Percentiles rank a stretch among this genome's conserved stretches.
Conservation (phyloP, 2,888 invertebrate species). For the Brachycybe producta region DNA sequence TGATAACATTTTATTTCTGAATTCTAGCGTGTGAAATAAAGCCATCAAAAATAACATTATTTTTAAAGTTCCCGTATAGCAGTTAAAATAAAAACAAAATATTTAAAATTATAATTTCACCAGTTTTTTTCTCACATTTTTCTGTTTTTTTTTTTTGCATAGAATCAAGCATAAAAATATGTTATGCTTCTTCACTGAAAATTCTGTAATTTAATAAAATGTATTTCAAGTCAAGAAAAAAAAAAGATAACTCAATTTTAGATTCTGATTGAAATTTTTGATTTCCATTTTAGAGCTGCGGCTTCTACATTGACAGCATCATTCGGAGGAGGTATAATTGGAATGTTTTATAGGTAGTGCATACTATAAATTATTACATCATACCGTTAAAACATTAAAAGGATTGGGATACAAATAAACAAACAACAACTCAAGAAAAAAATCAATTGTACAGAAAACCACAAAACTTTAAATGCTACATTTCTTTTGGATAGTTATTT, state of each 20-base stretch:
- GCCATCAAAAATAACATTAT: too few species aligned
- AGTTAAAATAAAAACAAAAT: too few species aligned
- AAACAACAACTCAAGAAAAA: background rate
- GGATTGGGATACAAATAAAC: background rate
- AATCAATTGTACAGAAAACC: background rate
- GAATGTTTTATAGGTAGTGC: constrained; percentile 25
- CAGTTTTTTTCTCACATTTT: too few species aligned
- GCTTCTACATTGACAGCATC: constrained; percentile 27
- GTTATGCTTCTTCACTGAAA: background rate
- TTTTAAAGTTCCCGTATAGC: too few species aligned
- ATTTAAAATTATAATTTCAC: too few species aligned
- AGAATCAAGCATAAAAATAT: too few species aligned
- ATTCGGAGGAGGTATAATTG: constrained; percentile 28
- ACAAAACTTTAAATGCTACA: background rate
- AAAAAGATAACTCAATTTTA: too few species aligned
- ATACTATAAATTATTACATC: background rate
- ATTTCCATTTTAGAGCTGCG: constrained; percentile 4
- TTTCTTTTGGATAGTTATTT: constrained; percentile 12
- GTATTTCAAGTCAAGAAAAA: constrained; percentile 1
- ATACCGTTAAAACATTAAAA: background rate
- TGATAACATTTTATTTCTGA: too few species aligned
- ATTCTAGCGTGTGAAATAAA: too few species aligned
- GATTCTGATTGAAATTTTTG: background rate
- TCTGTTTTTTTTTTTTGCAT: too few species aligned
- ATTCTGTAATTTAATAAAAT: constrained; percentile 2